Evolutionary conservation across 2,113 vertebrate species (phyloP).

Genomic region (Oreamnos americanus): DNA sequence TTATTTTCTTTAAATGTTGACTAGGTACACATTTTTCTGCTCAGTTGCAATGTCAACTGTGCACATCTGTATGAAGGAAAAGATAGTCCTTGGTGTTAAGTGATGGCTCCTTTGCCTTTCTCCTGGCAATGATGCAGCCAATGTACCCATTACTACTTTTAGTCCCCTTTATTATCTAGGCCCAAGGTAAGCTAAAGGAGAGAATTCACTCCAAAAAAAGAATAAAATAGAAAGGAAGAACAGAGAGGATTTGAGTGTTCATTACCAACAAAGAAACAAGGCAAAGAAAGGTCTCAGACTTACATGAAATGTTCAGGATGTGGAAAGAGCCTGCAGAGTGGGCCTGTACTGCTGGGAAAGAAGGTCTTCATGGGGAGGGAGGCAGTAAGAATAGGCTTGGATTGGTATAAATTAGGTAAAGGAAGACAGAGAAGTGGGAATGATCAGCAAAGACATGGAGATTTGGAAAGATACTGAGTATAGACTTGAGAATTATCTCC

Average conservation of each 20-base stretch:
- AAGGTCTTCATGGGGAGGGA: not conserved
- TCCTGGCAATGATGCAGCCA: not conserved
- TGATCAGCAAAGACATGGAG: not conserved
- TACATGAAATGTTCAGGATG: not conserved
- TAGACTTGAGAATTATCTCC: not conserved
- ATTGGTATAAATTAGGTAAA: not conserved
- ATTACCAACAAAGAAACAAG: not conserved
- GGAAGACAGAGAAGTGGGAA: not conserved
- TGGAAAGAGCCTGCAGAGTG: not conserved
- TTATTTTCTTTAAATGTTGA: conserved; percentile 36
- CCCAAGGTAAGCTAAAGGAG: not conserved
- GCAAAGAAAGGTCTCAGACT: not conserved
- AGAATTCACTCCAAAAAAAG: not conserved
- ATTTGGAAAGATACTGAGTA: not conserved
- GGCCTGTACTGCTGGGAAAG: not conserved
- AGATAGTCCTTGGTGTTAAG: not conserved
- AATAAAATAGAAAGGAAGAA: not conserved
- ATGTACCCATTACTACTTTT: not conserved
- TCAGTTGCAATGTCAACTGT: not conserved
- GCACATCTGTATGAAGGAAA: not conserved
- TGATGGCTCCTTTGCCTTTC: not conserved
- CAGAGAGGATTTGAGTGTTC: not conserved
- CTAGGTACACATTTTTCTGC: not conserved
- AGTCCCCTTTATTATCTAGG: not conserved
- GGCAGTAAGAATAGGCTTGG: not conserved